Evolutionary conservation across 2,888 invertebrate genomes (phyloP), one percentile per base, ranked within the genome.

Genomic region (Zygaena filipendulae): DNA sequence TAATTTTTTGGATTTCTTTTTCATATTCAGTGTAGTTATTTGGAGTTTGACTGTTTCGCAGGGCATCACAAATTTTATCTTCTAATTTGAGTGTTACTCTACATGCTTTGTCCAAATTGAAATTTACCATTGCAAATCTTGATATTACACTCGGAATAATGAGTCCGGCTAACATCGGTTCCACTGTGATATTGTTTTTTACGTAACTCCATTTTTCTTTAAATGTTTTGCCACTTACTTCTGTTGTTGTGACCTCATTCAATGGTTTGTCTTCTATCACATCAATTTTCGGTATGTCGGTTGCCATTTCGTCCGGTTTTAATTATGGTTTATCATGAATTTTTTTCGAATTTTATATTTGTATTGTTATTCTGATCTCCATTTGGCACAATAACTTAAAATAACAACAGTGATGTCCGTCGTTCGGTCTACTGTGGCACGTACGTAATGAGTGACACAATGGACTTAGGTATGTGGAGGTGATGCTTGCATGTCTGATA

Each of bases 141-240:
- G 91, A 88, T 31, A 84, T 67, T 1, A 84, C 77, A 54, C 84
- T 84, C 10, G 87, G 87, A 58, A 87, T 82, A 8, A 89, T 87
- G 48, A 88, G 85, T 23, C 87, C 86, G 1, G 87, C 88, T 13
- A 89, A 56, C 69, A 88, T 79, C 0, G 88, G 89, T 52, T 89
- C 89, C 2, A 89, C 88, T 1, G 88, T 88, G 34, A 88, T 86
- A 50, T 87, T 86, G 2, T 61, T 56, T 42, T 40, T 63, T 8
- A 75, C 54, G 25, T 66, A 51, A 8, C 35, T 39, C 28, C 71
- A 35, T 38, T 70, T 75, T 26, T 72, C 67, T 6, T 38, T 33
- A 25, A 69, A 62, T n/a, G 46, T 59, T 43, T 58, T 67, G 12
- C 61, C 63, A 33, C 63, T 61, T 30, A 56, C 59, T 21, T 50